Evolutionary conservation across 2,888 invertebrate genomes (phyloP), one percentile per base, ranked within the genome.

Genomic region (Parapristionchus giblindavisi): DNA sequence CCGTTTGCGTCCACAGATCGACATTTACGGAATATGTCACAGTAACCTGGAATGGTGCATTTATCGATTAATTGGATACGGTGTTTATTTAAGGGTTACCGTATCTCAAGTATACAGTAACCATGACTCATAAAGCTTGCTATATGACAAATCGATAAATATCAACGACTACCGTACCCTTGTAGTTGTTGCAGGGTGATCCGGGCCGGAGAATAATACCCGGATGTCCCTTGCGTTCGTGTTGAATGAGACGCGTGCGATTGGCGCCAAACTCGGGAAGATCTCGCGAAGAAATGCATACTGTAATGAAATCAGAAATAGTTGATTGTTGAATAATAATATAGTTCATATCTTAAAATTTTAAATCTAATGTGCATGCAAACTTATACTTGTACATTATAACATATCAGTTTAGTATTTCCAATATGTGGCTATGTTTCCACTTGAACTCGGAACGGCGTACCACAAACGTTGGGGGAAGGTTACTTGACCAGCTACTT

Each of bases 1-100:
- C 99, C 99, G 87, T 99, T 98, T 0, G 98, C 97, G 90, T 99
- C 98, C 32, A 99, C 97, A 0, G 95, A 95, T 81, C 99, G 93
- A 89, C 99, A 99, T 89, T 96, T 97, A 73, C 95, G 92, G 91
- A 99, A 99, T 80, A 99, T 98, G 91, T 99, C 99, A 91, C 99
- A 99, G 90, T 99, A 99, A 72, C 99, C 98, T 79, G 68, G 27
- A 77, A n/a, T 24, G 5, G n/a, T n/a, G n/a, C n/a, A n/a, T n/a
- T n/a, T n/a, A n/a, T n/a, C n/a, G n/a, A n/a, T n/a, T n/a, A n/a
- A n/a, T n/a, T n/a, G n/a, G n/a, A n/a, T n/a, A n/a, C n/a, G n/a
- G n/a, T n/a, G n/a, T n/a, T n/a, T n/a, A n/a, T n/a, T n/a, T n/a
- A n/a, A n/a, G n/a, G n/a, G n/a, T n/a, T n/a, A n/a, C n/a, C n/a